phyloP scores from a whole-genome alignment of 92 coral and sea anemone species.

The Desmophyllum pertusum region DNA sequence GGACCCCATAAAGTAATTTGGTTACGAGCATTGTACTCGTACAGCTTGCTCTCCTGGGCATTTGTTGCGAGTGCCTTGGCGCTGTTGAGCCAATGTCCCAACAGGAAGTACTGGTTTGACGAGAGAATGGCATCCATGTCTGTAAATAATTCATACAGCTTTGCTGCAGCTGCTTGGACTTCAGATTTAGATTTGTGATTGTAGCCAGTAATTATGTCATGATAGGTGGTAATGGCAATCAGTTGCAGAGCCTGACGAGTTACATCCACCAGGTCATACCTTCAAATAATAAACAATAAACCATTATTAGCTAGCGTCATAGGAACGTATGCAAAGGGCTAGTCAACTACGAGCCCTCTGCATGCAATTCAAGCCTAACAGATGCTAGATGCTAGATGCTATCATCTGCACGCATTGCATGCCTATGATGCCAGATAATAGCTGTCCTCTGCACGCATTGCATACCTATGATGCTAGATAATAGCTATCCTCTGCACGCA shows the following conservation, averaged over 20 bases:
- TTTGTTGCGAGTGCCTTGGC: constrained; percentile 81
- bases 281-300: constrained; percentile 26
- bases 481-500: too few relatives aligned
- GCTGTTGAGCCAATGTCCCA: constrained; percentile 86
- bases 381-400: too few relatives aligned
- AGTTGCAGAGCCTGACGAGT: constrained; percentile 89
- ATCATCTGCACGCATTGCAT: too few relatives aligned
- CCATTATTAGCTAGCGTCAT: too few relatives aligned
- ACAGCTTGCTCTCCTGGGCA: constrained; percentile 57
- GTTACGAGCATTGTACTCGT: constrained; percentile 93
- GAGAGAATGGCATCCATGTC: constrained; percentile 79
- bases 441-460: too few relatives aligned
- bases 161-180: constrained; percentile 35
- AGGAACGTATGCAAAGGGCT: too few relatives aligned
- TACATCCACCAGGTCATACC: constrained; percentile 91
- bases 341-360: too few relatives aligned
- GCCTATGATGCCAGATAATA: too few relatives aligned
- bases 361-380: too few relatives aligned
- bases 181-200: constrained; percentile 38
- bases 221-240: constrained; percentile 56
- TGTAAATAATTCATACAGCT: constrained; percentile 53
- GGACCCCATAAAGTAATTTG: constrained; percentile 98
- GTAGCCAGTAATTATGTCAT: constrained; percentile 71
- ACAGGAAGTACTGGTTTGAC: constrained; percentile 83
- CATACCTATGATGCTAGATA: too few relatives aligned